Percentiles rank a stretch among this genome's conserved stretches.
Conservation (phyloP, 2,888 invertebrate species). For the Tachina fera region DNA sequence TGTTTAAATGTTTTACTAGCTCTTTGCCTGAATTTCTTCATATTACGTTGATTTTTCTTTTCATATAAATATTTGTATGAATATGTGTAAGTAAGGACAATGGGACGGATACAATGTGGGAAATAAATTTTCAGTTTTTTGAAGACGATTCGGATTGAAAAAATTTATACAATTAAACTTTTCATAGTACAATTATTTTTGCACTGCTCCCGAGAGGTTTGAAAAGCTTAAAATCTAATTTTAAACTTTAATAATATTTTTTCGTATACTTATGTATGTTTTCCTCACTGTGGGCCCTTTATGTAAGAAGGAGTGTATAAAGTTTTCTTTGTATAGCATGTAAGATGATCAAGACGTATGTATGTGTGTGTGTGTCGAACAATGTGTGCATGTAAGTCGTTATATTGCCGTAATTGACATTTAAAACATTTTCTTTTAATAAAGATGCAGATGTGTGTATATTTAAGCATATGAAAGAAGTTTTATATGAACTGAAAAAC, state of each 20-base stretch:
- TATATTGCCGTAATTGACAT: slow-evolving; percentile 54
- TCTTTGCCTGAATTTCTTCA: neutral
- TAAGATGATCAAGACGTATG: slow-evolving; percentile 31
- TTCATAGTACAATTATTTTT: no score
- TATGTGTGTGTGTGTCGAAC: neutral
- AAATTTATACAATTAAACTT: no score
- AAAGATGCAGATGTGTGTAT: slow-evolving; percentile 8
- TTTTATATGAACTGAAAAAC: slow-evolving; percentile 45
- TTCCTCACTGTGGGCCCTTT: neutral
- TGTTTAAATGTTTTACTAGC: neutral
- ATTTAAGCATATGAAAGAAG: slow-evolving; percentile 17
- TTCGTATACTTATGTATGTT: neutral
- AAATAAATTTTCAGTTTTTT: no score
- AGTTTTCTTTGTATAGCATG: slow-evolving; percentile 3
- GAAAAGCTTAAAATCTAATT: no score
- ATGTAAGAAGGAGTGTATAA: neutral
- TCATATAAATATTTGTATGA: neutral
- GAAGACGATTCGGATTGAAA: no score
- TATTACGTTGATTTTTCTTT: neutral
- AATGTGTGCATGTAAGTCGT: slow-evolving; percentile 24
- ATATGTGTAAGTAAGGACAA: neutral
- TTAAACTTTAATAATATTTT: no score
- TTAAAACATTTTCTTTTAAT: slow-evolving; percentile 50
- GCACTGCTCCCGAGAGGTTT: no score
- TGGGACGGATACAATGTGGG: no score